A percentile compares a stretch with the other conserved stretches of the same genome.
These are phyloP conservation scores for Ectemnius cavifrons DNA, from an alignment of 2,888 invertebrate species.

Conservation along the genomic window DNA sequence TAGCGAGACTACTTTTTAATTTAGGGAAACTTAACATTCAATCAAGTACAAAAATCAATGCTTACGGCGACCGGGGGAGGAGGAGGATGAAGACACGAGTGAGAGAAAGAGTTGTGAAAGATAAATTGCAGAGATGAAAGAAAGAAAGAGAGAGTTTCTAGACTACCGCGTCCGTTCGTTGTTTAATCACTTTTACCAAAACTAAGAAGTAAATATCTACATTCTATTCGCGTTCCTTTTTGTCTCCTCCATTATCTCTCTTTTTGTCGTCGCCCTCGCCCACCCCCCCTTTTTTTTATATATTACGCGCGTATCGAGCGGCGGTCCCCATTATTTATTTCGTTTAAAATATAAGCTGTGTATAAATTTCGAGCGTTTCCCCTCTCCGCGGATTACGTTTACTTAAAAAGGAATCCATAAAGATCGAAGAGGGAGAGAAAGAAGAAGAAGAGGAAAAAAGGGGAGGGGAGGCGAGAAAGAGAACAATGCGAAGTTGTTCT, in stretches of 20 bases:
- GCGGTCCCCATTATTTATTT: slow-evolving; percentile 16
- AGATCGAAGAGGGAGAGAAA: not conserved
- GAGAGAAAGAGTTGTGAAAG: too few species aligned
- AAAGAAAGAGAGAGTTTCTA: not conserved
- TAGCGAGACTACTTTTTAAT: slow-evolving; percentile 32
- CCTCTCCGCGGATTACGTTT: slow-evolving; percentile 29
- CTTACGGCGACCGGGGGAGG: too few species aligned
- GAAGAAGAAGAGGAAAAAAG: slow-evolving; percentile 18
- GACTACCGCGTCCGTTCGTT: too few species aligned
- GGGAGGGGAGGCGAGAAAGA: too few species aligned
- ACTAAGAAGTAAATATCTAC: too few species aligned
- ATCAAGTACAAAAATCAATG: slow-evolving; percentile 66
- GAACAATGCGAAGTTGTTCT: not conserved
- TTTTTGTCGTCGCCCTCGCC: too few species aligned
- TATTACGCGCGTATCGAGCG: too few species aligned
- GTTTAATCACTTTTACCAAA: too few species aligned
- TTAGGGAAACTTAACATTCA: slow-evolving; percentile 60
- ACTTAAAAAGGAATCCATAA: slow-evolving; percentile 14
- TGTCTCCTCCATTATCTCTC: not conserved
- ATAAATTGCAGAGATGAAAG: too few species aligned
- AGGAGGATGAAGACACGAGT: too few species aligned
- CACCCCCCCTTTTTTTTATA: too few species aligned
- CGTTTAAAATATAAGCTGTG: slow-evolving; percentile 1
- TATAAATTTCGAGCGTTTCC: slow-evolving; percentile 23
- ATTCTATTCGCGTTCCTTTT: too few species aligned